Conservation (phyloP, 1,140 invertebrate genomes). For the Luehdorfia chinensis region DNA sequence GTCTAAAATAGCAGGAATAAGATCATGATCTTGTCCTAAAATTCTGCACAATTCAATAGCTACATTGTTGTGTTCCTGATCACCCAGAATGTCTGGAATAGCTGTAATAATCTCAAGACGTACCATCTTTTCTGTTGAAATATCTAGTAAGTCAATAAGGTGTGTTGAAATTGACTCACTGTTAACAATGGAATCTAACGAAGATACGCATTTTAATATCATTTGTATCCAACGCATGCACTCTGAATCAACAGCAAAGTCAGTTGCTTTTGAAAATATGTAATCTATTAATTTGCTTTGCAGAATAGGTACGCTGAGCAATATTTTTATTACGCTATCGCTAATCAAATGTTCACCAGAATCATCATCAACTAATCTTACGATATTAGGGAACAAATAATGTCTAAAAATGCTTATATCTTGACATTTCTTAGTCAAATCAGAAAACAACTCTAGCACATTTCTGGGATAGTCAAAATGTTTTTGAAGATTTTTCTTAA, state of each 20-base stretch:
- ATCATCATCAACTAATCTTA: slow-evolving; percentile 36
- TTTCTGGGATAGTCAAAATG: slow-evolving; percentile 65
- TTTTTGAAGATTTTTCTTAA: slow-evolving; percentile 62
- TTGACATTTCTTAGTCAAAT: slow-evolving; percentile 52
- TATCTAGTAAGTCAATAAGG: slow-evolving; percentile 61
- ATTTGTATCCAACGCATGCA: slow-evolving; percentile 60
- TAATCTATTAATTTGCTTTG: slow-evolving; percentile 62
- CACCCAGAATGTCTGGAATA: slow-evolving; percentile 69
- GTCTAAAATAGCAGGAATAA: slow-evolving; percentile 67
- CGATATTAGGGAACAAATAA: slow-evolving; percentile 62
- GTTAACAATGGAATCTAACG: slow-evolving; percentile 49
- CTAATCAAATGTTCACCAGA: slow-evolving; percentile 35
- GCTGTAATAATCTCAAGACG: slow-evolving; percentile 68
- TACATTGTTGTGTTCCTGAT: slow-evolving; percentile 63
- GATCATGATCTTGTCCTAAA: slow-evolving; percentile 55
- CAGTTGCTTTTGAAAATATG: slow-evolving; percentile 60
- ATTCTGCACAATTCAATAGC: slow-evolving; percentile 63
- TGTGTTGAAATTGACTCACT: slow-evolving; percentile 53
- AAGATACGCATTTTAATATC: slow-evolving; percentile 62
- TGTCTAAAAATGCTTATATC: slow-evolving; percentile 52
- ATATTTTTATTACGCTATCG: slow-evolving; percentile 64
- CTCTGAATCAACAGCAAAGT: slow-evolving; percentile 53
- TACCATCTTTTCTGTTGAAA: slow-evolving; percentile 56
- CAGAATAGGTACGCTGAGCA: slow-evolving; percentile 53
- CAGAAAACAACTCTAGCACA: slow-evolving; percentile 47